Conservation (phyloP, 2,113 vertebrate genomes). For the Trematocara stigmaticum region DNA sequence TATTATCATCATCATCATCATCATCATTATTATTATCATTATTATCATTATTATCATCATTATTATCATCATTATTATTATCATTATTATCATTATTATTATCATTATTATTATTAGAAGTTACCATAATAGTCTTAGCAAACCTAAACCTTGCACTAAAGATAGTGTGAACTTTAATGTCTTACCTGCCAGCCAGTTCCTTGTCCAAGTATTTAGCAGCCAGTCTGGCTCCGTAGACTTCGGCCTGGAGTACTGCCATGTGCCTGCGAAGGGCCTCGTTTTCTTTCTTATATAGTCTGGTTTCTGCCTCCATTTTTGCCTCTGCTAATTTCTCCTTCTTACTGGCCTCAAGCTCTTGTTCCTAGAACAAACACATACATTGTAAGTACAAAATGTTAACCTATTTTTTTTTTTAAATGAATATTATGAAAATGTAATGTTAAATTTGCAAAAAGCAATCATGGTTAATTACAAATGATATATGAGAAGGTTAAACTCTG, state of each 20-base stretch:
- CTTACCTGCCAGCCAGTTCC: constrained; percentile 92
- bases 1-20: no score
- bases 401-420: not conserved
- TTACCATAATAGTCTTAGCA: not conserved
- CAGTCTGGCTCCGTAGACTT: constrained; percentile 95
- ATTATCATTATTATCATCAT: not conserved
- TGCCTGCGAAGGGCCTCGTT: constrained; percentile 96
- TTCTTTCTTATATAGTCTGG: constrained; percentile 87
- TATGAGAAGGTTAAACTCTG: not conserved
- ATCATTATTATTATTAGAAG: not conserved
- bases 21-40: no score
- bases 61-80: not conserved
- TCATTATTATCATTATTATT: no score
- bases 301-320: constrained; percentile 88
- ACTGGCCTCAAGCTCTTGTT: constrained; percentile 87
- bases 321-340: constrained; percentile 93
- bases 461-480: not conserved
- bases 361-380: constrained; percentile 62
- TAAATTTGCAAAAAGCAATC: not conserved
- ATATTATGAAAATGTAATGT: not conserved
- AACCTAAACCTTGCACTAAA: not conserved
- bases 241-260: constrained; percentile 95
- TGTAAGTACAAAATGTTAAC: not conserved
- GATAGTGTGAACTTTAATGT: not conserved
- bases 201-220: constrained; percentile 98